Conservation (phyloP, 2,113 vertebrate species). For the Pollachius pollachius region DNA sequence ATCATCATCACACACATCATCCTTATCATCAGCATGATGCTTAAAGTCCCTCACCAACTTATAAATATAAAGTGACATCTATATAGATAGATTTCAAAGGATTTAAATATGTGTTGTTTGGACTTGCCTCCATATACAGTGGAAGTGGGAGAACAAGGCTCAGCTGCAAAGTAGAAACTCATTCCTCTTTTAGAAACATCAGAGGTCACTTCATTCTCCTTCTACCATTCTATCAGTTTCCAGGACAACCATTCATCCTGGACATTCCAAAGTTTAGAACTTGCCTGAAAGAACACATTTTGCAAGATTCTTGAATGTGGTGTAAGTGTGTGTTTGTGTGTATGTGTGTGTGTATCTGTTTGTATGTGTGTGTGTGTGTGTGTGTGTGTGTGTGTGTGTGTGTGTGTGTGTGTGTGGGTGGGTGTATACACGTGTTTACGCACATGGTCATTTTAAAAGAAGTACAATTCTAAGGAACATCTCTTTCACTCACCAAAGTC, state of each 20-base stretch:
- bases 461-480: too few species aligned
- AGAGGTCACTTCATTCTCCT: constrained; percentile 13
- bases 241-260: constrained; percentile 41
- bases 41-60: too few species aligned
- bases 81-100: too few species aligned
- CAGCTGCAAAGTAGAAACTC: background rate
- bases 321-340: too few species aligned
- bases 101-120: too few species aligned
- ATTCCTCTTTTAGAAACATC: constrained; percentile 13
- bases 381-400: background rate
- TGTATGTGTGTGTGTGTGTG: constrained; percentile 1
- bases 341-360: too few species aligned
- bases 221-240: constrained; percentile 35
- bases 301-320: too few species aligned
- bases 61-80: too few species aligned
- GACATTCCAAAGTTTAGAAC: constrained; percentile 41
- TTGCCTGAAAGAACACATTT: constrained; percentile 14
- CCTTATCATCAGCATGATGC: too few species aligned
- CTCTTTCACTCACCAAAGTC: too few species aligned
- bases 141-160: background rate
- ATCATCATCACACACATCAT: too few species aligned
- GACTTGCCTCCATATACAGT: too few species aligned
- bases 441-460: constrained; percentile 11
- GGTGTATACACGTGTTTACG: background rate
- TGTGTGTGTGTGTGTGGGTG: constrained; percentile 3